Base-by-base conservation (phyloP, 2,888 invertebrate genomes). In the Chloroclysta siterata region DNA sequence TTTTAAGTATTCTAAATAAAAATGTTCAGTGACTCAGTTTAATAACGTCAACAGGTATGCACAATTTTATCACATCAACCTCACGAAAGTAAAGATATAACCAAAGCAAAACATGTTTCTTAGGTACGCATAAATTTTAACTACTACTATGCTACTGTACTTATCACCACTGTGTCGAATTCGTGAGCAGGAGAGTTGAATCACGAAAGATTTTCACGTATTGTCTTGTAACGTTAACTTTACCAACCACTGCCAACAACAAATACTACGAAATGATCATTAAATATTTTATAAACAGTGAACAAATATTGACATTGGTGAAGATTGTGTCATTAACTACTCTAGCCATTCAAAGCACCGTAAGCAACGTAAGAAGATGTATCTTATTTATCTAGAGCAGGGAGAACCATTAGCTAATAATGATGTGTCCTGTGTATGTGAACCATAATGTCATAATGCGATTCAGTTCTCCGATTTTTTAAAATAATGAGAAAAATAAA, bases 231-330 rank as follows among this genome's bases (percentile, higher is more conserved):
- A 22, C 14, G 6, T 42, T 39, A 8, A 39, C 22, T 39, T 11
- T 8, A 39, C 36, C 1, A 2, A 3, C 8, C 8, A 39, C 8
- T 39, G 36, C 36, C 10, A 47, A 47, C 28, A 42, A 42, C 10
- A 10, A 53, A 8, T 53, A 17, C 36, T 13, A 56, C 56, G 50
- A 60, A 56, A 53, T 53, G 47, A 22, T 22, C 5, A 28, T 41
- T 15, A 47, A 11, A 6, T 50, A 33, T 50, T 56, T 58, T 61
- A 52, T 59, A 59, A 58, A 56, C 53, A 46, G 14, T 48, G 41
- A 58, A 53, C 33, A 52, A 54, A 42, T 59, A 56, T 62, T 62
- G 59, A 66, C 59, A 52, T 42, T 48, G 51, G 11, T 47, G 10
- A 15, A 42, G n/a, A 42, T 14, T 42, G 14, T 39, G 36, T 39